These are phyloP conservation scores for Misgurnus mizolepis DNA, from an alignment of 2,113 vertebrate species.

Conservation along the genomic window DNA sequence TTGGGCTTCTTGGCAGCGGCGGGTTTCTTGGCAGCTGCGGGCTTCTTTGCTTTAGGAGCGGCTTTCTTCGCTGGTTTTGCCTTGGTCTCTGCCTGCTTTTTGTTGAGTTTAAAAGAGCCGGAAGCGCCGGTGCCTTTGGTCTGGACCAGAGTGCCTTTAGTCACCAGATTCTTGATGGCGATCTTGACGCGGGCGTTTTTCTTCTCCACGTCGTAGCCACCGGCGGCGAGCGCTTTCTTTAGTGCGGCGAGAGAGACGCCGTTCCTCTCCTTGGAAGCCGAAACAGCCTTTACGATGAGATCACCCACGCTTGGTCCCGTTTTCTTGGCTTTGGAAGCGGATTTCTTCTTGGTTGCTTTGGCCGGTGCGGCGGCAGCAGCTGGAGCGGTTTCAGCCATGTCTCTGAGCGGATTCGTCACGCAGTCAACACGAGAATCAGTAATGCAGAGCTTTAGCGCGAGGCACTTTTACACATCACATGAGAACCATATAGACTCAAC, in stretches of 20 bases:
- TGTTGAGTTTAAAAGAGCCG: too few species aligned
- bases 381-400: constrained; percentile 15
- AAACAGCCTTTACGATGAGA: too few species aligned
- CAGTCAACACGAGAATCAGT: not conserved
- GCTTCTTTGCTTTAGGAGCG: not conserved
- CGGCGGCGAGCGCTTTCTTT: too few species aligned
- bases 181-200: too few species aligned
- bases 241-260: too few species aligned
- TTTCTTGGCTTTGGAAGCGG: not conserved
- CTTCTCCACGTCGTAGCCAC: too few species aligned
- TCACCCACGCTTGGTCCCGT: not conserved
- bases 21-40: constrained; percentile 5
- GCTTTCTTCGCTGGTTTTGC: not conserved
- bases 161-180: too few species aligned
- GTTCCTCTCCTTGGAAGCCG: too few species aligned
- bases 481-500: not conserved
- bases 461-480: not conserved
- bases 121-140: too few species aligned
- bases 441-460: not conserved
- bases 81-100: too few species aligned
- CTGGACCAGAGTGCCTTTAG: too few species aligned
- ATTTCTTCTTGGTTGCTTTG: not conserved
- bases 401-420: not conserved
- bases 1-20: not conserved
- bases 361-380: not conserved